A percentile compares a stretch with the other conserved stretches of the same genome.
Conservation (phyloP, 2,888 invertebrate genomes). For the Synanthedon myopaeformis region DNA sequence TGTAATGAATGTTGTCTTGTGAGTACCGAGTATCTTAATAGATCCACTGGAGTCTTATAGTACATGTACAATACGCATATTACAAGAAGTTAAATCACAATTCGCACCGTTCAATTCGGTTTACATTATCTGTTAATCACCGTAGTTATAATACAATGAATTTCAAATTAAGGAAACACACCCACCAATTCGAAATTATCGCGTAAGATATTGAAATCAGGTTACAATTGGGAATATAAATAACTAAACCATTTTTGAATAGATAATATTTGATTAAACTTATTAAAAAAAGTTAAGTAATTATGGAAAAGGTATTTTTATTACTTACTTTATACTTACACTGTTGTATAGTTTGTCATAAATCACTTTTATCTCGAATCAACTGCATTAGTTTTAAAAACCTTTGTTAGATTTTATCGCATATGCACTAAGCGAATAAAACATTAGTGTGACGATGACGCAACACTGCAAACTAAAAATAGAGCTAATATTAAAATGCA, state of each 20-base stretch:
- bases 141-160: slow-evolving; percentile 32
- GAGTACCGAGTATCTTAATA: too few species aligned
- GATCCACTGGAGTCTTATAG: too few species aligned
- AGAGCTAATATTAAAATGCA: too few species aligned
- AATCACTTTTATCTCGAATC: slow-evolving; percentile 3
- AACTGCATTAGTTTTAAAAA: slow-evolving; percentile 3
- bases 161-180: slow-evolving; percentile 40
- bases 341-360: neutral
- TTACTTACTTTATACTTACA: too few species aligned
- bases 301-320: too few species aligned
- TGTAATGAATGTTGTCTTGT: too few species aligned
- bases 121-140: neutral
- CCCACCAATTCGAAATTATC: slow-evolving; percentile 25
- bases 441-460: slow-evolving; percentile 3
- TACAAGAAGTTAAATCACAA: too few species aligned
- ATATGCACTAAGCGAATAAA: neutral
- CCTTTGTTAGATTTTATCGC: neutral
- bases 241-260: neutral
- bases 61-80: too few species aligned
- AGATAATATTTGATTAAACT: too few species aligned
- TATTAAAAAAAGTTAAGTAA: too few species aligned
- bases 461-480: neutral
- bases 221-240: neutral
- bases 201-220: slow-evolving; percentile 21
- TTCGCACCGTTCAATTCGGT: too few species aligned